Percentiles rank a stretch among this genome's conserved stretches.
Conservation (phyloP, 2,113 vertebrate genomes). For the Elanus axillaris region DNA sequence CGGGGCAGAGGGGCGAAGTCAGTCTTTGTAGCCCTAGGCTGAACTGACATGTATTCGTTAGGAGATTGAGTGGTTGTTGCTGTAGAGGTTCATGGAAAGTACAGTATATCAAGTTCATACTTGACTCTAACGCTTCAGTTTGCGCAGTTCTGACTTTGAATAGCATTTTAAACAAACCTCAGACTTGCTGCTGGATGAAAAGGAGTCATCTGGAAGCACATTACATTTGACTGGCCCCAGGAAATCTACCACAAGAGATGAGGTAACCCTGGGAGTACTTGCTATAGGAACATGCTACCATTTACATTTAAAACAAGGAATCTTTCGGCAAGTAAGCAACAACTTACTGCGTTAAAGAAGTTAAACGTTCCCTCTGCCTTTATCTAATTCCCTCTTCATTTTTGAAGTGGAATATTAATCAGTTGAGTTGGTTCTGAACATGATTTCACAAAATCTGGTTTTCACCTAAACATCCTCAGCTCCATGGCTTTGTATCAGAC, state of each 20-base stretch:
- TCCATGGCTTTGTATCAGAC: not conserved
- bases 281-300: not conserved
- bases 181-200: not conserved
- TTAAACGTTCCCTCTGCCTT: not conserved
- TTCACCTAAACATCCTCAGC: not conserved
- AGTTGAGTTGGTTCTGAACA: not conserved
- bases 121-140: not conserved
- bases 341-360: not conserved
- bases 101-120: not conserved
- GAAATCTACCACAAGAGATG: not conserved
- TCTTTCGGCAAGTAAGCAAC: not conserved
- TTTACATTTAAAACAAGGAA: not conserved
- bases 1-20: not conserved
- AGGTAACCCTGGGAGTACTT: not conserved
- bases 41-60: not conserved
- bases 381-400: not conserved
- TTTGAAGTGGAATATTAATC: not conserved
- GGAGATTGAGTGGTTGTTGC: not conserved
- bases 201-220: not conserved
- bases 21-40: not conserved
- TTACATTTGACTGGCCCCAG: not conserved
- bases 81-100: not conserved
- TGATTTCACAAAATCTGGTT: rapidly evolving
- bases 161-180: not conserved
- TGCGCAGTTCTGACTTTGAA: not conserved